Conservation (phyloP, 2,888 invertebrate species). For the Lasiommata megera region DNA sequence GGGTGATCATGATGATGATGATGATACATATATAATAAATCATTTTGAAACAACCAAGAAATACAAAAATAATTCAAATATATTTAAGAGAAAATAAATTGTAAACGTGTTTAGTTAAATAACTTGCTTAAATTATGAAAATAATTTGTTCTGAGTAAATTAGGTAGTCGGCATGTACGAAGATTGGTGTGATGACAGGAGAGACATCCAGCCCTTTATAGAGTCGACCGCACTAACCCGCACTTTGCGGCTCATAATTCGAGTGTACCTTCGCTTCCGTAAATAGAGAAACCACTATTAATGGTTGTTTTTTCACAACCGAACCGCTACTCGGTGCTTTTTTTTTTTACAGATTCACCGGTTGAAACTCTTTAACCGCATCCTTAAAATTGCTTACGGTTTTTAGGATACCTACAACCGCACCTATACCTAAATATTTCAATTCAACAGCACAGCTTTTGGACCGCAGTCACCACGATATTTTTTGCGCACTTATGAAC, state of each 20-base stretch:
- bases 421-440: not conserved
- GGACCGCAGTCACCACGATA: not conserved
- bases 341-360: constrained; percentile 42
- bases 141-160: constrained; percentile 18
- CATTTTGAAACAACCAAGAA: too few relatives aligned
- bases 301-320: constrained; percentile 60
- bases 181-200: constrained; percentile 26
- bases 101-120: not conserved
- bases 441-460: not conserved
- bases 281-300: constrained; percentile 76
- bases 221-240: constrained; percentile 56
- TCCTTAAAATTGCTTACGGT: constrained; percentile 42
- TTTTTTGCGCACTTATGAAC: too few relatives aligned
- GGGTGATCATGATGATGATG: too few relatives aligned
- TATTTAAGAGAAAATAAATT: too few relatives aligned
- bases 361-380: constrained; percentile 50
- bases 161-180: constrained; percentile 20
- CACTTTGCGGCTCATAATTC: constrained; percentile 62
- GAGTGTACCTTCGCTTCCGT: constrained; percentile 68
- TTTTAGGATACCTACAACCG: not conserved
- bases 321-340: constrained; percentile 55
- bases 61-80: too few relatives aligned
- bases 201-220: constrained; percentile 40
- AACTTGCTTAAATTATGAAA: not conserved
- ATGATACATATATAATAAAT: too few relatives aligned